A percentile compares a stretch with the other conserved stretches of the same genome.
phyloP scores from a whole-genome alignment of 1,140 invertebrate genomes.

The Cotesia chilonis region DNA sequence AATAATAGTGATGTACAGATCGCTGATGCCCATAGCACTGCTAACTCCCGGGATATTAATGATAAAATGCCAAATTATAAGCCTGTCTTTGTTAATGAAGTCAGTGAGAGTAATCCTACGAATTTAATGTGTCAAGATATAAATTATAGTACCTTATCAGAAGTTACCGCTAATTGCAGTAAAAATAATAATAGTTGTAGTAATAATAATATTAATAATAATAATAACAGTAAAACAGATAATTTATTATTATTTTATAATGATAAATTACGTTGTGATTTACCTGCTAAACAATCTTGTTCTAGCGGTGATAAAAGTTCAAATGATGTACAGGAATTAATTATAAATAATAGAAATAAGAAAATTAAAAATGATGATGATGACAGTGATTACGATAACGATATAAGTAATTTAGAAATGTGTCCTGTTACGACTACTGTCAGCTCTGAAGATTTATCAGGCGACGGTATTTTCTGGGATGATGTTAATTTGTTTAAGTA shows the following conservation, averaged over 20 bases:
- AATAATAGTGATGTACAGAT: slow-evolving; percentile 34
- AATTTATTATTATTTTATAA: too few species aligned
- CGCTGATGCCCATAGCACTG: slow-evolving; percentile 47
- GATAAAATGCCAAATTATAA: slow-evolving; percentile 23
- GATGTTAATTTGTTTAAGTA: slow-evolving; percentile 34
- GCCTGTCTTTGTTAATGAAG: slow-evolving; percentile 39
- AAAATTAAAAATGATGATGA: background rate
- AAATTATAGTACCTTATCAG: slow-evolving; percentile 15
- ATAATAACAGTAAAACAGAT: too few species aligned
- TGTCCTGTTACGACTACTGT: slow-evolving; percentile 44
- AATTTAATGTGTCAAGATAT: slow-evolving; percentile 24
- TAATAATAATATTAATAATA: slow-evolving; percentile 13
- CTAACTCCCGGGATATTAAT: slow-evolving; percentile 37
- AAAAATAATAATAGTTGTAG: background rate
- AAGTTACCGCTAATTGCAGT: slow-evolving; percentile 16
- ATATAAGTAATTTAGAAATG: slow-evolving; percentile 43
- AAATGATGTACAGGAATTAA: too few species aligned
- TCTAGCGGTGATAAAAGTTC: too few species aligned
- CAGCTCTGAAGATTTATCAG: slow-evolving; percentile 26
- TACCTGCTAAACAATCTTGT: too few species aligned
- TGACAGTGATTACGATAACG: slow-evolving; percentile 31
- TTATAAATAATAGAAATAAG: too few species aligned
- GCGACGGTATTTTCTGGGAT: slow-evolving; percentile 28
- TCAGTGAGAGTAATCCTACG: slow-evolving; percentile 37
- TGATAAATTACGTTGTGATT: too few species aligned